A percentile compares a stretch with the other conserved stretches of the same genome.
Evolutionary conservation across 2,888 invertebrate species (phyloP).

Genomic region (Hyppa rectilinea): DNA sequence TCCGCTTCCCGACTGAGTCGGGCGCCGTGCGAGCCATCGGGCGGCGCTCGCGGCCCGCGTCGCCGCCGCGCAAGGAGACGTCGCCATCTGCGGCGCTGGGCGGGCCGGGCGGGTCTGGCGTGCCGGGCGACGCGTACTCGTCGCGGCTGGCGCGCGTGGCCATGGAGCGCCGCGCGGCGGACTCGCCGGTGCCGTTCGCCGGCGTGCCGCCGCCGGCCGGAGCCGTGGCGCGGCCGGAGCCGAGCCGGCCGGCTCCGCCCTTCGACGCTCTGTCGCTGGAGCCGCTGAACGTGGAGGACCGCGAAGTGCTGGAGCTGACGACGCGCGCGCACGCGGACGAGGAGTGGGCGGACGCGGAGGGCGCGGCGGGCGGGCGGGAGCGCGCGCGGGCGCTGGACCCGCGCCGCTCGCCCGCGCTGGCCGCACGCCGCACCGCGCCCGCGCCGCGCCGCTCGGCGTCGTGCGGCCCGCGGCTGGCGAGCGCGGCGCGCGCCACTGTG

Average conservation of each 20-base stretch:
- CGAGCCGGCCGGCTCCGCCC: slow-evolving; percentile 75
- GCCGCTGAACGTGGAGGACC: slow-evolving; percentile 74
- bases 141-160: slow-evolving; percentile 87
- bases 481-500: slow-evolving; percentile 56
- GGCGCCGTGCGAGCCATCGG: slow-evolving; percentile 92
- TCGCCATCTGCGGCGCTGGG: slow-evolving; percentile 82
- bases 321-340: slow-evolving; percentile 72
- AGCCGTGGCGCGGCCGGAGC: slow-evolving; percentile 73
- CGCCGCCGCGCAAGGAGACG: slow-evolving; percentile 92
- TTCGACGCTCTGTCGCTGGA: slow-evolving; percentile 61
- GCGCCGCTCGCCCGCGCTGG: slow-evolving; percentile 55
- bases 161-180: slow-evolving; percentile 85
- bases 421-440: slow-evolving; percentile 44
- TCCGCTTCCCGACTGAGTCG: slow-evolving; percentile 91
- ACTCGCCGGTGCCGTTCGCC: slow-evolving; percentile 86
- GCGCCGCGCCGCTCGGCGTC: slow-evolving; percentile 66
- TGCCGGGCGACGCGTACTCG: slow-evolving; percentile 77
- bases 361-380: slow-evolving; percentile 53
- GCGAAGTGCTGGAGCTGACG: slow-evolving; percentile 88
- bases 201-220: slow-evolving; percentile 82
- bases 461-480: slow-evolving; percentile 52
- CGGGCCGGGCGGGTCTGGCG: slow-evolving; percentile 23
- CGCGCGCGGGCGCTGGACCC: slow-evolving; percentile 56
- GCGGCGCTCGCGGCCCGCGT: slow-evolving; percentile 92
- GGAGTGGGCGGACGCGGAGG: slow-evolving; percentile 61